Evolutionary conservation across 2,113 vertebrate species (phyloP).

Genomic region (Parus major): DNA sequence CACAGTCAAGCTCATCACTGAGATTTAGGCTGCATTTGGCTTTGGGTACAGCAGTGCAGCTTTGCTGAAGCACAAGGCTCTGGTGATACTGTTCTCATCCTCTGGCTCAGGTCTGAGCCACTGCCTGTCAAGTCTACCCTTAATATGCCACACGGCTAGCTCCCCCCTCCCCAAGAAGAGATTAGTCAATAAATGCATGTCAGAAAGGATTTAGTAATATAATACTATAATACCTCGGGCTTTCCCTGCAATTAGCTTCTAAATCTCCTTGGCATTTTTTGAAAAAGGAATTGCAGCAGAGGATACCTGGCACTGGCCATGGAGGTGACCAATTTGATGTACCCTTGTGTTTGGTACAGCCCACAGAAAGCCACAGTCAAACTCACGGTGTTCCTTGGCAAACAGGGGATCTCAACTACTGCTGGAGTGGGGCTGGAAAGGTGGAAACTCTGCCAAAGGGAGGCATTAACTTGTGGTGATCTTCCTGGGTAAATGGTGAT

Average conservation of each 20-base stretch:
- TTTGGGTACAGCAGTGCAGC: background rate
- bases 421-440: background rate
- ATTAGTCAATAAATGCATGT: background rate
- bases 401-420: background rate
- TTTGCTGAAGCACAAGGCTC: background rate
- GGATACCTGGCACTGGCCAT: background rate
- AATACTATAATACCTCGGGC: background rate
- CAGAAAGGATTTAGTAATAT: background rate
- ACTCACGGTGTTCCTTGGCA: background rate
- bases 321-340: background rate
- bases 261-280: background rate
- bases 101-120: background rate
- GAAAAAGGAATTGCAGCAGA: background rate
- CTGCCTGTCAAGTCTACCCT: background rate
- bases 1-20: background rate
- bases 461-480: background rate
- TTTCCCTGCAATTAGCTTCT: slow-evolving; percentile 6
- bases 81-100: background rate
- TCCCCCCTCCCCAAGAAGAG: background rate
- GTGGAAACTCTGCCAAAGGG: background rate
- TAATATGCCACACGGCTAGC: background rate
- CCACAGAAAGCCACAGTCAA: background rate
- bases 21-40: background rate
- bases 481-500: background rate
- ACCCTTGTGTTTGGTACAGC: background rate